Percentiles rank a stretch among this genome's conserved stretches.
Evolutionary conservation across 2,113 vertebrate genomes (phyloP).

Genomic region (Rhizomys pruinosus): DNA sequence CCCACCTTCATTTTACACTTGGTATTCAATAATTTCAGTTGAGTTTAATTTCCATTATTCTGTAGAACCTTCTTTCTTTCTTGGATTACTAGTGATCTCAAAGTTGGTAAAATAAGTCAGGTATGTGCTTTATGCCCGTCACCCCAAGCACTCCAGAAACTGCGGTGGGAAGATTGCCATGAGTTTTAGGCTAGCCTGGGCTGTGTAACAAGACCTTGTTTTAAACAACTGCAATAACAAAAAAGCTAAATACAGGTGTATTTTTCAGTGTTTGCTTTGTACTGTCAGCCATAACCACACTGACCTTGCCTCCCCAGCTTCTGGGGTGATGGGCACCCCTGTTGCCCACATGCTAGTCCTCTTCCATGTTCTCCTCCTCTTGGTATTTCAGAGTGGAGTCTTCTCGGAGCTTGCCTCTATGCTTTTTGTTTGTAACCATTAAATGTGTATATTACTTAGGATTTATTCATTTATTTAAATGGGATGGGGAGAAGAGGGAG

Average conservation of each 20-base stretch:
- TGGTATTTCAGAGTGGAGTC: accelerated
- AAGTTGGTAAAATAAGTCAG: neutral
- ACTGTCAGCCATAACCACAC: neutral
- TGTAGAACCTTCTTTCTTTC: neutral
- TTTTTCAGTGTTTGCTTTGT: neutral
- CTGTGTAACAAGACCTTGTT: neutral
- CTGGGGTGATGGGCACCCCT: neutral
- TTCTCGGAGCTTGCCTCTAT: neutral
- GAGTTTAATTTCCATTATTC: neutral
- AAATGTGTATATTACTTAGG: neutral
- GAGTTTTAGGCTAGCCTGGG: neutral
- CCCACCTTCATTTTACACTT: neutral
- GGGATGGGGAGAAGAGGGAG: too few relatives aligned
- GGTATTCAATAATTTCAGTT: neutral
- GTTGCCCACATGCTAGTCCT: neutral
- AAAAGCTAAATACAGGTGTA: neutral
- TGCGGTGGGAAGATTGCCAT: neutral
- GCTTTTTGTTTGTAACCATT: neutral
- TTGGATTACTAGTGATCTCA: neutral
- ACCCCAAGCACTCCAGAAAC: neutral
- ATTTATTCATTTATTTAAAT: too few relatives aligned
- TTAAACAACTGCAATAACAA: neutral
- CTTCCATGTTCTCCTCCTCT: neutral
- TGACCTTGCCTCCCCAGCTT: neutral
- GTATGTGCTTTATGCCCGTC: neutral